Evolutionary conservation across 2,888 invertebrate species (phyloP), one percentile per base, ranked within the genome.

Genomic region (Lacanobia wlatinum): DNA sequence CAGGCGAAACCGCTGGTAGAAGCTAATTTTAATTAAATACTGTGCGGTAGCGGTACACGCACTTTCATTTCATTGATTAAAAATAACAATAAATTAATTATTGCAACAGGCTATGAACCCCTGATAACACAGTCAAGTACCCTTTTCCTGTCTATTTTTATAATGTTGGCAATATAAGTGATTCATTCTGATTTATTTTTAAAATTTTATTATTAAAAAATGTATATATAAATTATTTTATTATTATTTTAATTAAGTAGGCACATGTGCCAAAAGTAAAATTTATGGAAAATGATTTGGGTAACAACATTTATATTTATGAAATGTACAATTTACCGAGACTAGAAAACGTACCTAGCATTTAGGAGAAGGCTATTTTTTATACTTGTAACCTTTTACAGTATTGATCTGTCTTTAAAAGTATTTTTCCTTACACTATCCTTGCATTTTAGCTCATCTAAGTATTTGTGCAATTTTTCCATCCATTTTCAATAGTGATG

Each of bases 71-170:
- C 23, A 77, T 78, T 74, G 60, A 78, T 60, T 21, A 71, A 50
- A 63, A 73, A 43, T 16, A 23, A 34, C 2, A 14, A 53, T 53
- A n/a, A 28, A 7, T n/a, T 14, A 38, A 70, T 48, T 43, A 48
- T 55, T 48, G 16, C 59, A 12, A 23, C 63, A 28, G 59, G 53
- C 53, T 63, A 43, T 46, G 40, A 48, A 79, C 62, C 48, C 55
- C 12, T 61, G 80, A 73, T 64, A 80, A 59, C 48, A 23, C 18
- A 55, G 80, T 76, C 76, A 64, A 50, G 34, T 60, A 73, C 80
- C 73, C 52, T 21, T 48, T 40, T 14, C 12, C 73, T 28, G 52
- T 34, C 34, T 76, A 73, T 76, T 59, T 79, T 79, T 73, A 50
- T 55, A 40, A 12, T 38, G 12, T 78, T 61, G 60, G 34, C 23